Evolutionary conservation across 2,113 vertebrate species (phyloP).

Genomic region (Mesitornis unicolor): DNA sequence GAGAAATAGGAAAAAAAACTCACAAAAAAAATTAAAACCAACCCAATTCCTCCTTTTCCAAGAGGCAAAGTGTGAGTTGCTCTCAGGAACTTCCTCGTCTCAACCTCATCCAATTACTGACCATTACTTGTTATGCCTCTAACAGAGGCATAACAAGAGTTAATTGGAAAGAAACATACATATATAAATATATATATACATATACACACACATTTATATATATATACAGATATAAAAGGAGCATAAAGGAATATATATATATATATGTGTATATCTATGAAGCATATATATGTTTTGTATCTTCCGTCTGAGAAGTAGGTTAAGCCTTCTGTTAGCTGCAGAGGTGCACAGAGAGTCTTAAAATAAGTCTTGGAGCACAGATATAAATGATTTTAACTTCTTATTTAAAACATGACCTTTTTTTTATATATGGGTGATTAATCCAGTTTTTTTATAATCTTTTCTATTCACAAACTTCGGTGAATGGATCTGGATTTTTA

Average conservation of each 20-base stretch:
- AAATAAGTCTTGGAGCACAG: background rate
- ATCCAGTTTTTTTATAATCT: background rate
- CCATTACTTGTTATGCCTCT: background rate
- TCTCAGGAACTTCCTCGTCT: background rate
- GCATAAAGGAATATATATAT: too few relatives aligned
- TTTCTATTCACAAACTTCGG: background rate
- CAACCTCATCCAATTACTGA: background rate
- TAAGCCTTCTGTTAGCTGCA: background rate
- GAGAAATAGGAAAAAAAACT: background rate
- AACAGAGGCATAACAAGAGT: fast-evolving
- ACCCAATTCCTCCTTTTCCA: background rate
- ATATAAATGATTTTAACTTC: background rate
- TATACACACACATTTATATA: too few relatives aligned
- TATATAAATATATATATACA: background rate
- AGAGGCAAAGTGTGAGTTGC: background rate
- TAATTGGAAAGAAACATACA: background rate
- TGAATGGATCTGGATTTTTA: background rate
- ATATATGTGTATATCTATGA: too few relatives aligned
- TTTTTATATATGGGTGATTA: background rate
- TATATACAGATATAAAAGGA: background rate
- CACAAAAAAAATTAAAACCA: too few relatives aligned
- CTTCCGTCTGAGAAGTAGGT: background rate
- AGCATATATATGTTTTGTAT: fast-evolving
- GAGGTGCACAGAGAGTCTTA: background rate
- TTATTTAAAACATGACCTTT: background rate